Percentiles rank a stretch among this genome's conserved stretches.
Evolutionary conservation across 2,888 invertebrate species (phyloP).

Genomic region (Cataglyphis cursor): DNA sequence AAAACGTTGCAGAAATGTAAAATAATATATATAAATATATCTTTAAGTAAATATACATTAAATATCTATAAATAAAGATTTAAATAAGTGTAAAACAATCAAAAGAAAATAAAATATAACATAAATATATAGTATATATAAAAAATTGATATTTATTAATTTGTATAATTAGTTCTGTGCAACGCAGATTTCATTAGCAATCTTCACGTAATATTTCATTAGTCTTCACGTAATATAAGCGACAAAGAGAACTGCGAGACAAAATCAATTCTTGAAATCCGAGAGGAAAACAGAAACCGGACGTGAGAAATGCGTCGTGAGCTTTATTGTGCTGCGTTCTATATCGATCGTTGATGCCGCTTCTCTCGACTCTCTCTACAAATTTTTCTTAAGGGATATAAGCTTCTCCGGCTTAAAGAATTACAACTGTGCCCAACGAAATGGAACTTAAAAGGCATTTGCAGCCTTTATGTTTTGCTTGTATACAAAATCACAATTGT

Average conservation of each 20-base stretch:
- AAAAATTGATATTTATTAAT: conserved; percentile 9
- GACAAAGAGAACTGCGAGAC: conserved; percentile 56
- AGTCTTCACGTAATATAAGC: conserved; percentile 20
- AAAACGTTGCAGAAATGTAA: neutral
- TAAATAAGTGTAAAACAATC: neutral
- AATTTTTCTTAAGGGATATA: conserved; percentile 69
- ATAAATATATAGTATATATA: neutral
- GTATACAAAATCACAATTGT: conserved; percentile 16
- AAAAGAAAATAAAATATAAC: neutral
- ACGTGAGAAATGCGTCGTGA: conserved; percentile 65
- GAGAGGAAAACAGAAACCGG: conserved; percentile 72
- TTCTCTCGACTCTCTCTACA: conserved; percentile 56
- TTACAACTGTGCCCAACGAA: conserved; percentile 58
- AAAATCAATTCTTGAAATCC: conserved; percentile 68
- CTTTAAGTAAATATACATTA: neutral
- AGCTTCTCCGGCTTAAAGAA: conserved; percentile 70
- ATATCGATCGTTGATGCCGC: conserved; percentile 69
- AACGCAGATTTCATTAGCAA: neutral
- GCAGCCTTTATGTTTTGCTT: conserved; percentile 4
- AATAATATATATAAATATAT: neutral
- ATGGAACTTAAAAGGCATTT: conserved; percentile 21
- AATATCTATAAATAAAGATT: neutral
- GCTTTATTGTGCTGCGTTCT: conserved; percentile 68
- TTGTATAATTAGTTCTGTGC: neutral
- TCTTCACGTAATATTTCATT: conserved; percentile 25